Base-by-base conservation (phyloP, 2,797 vertebrate species). In the Macroramphosus scolopax region DNA sequence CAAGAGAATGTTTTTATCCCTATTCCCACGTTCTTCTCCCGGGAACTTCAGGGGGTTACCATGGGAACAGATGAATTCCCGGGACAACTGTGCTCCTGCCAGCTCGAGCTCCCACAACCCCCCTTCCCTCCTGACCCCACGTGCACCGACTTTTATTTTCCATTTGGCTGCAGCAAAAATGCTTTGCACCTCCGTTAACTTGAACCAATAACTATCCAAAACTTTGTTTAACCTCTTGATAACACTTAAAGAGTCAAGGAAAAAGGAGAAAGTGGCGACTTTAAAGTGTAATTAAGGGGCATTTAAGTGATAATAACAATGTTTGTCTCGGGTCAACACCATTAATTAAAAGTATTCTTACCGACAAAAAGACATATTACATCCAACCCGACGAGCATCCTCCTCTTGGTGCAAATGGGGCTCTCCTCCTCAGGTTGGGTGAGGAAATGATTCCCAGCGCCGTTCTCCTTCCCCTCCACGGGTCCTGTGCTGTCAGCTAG, bases 341-440 rank as follows among this genome's bases (percentile, higher is more conserved):
- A n/a, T n/a, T n/a, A n/a, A n/a, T n/a, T n/a, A n/a, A 29, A n/a
- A 16, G 1, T 8, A 5, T 53, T 52, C 89, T 89, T 83, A 92
- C 90, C 90, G 29, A 91, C 80, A 67, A 40, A 74, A 4, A 91
- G 78, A 52, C 90, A 92, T 13, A 92, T 65, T 28, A 91, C 15
- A 86, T 91, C 90, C 85, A 91, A 63, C 16, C 75, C 60, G 51
- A 92, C 89, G 17, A 91, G 87, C 85, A 92, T 87, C 84, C 69
- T 88, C 49, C 84, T 78, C 72, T 83, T 87, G 72, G 82, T 87
- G 62, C 85, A 89, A 7, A 83, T 51, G 10, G 81, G 63, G 32
- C 35, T 67, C 8, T 64, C 73, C 39, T 80, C 72, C 35, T 64
- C 80, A 1, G 72, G 49, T 5, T 75, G 62, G 24, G 39, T 18